Evolutionary conservation across 2,113 vertebrate species (phyloP).

Genomic region (Perca schrenkii): DNA sequence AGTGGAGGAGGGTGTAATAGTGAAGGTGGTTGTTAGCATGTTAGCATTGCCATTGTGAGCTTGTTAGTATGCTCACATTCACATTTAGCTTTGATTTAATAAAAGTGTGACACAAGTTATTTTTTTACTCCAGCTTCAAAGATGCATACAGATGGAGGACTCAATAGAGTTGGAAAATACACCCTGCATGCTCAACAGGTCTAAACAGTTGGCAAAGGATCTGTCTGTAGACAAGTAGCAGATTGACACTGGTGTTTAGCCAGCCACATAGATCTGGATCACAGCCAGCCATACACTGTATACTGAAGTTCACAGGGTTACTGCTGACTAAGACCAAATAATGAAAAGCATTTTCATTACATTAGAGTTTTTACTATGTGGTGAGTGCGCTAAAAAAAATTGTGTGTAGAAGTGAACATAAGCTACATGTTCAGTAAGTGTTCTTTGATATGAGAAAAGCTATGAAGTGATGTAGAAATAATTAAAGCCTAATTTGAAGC

Average conservation of each 20-base stretch:
- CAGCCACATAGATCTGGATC: background rate
- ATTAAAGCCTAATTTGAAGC: background rate
- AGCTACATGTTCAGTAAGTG: too few species aligned
- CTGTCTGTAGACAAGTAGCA: background rate
- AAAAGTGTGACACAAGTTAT: too few species aligned
- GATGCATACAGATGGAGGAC: background rate
- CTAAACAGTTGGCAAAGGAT: background rate
- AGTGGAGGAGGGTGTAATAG: slow-evolving; percentile 40
- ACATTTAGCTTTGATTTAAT: too few species aligned
- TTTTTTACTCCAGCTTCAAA: background rate
- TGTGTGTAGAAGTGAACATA: too few species aligned
- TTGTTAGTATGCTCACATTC: background rate
- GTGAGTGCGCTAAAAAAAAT: background rate
- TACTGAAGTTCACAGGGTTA: background rate
- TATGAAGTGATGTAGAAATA: background rate
- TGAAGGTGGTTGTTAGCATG: slow-evolving; percentile 4
- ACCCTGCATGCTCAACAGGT: slow-evolving; percentile 10
- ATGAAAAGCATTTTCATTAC: background rate
- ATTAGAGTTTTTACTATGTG: background rate
- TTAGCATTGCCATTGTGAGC: background rate
- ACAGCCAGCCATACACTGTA: background rate
- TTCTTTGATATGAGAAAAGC: too few species aligned
- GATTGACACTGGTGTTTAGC: background rate
- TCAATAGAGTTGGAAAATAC: background rate
- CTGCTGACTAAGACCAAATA: slow-evolving; percentile 2